Evolutionary conservation across 2,113 vertebrate genomes (phyloP).

Genomic region (Muntiacus muntjak): DNA sequence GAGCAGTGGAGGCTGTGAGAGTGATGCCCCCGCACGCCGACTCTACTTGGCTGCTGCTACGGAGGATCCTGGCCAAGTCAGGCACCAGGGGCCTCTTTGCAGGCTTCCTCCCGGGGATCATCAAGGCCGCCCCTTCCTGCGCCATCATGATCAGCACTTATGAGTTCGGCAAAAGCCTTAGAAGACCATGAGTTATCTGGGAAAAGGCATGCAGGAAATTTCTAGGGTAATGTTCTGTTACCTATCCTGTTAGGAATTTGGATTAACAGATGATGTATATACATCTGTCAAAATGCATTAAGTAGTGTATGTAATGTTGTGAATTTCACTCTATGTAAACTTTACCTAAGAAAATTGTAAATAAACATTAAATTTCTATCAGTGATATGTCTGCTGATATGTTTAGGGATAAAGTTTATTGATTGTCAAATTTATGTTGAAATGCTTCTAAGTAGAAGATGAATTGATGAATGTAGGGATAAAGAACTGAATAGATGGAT

Average conservation of each 20-base stretch:
- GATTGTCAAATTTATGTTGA: not conserved
- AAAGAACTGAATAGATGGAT: not conserved
- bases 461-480: not conserved
- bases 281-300: not conserved
- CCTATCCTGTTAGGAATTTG: not conserved
- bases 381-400: not conserved
- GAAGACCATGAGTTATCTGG: not conserved
- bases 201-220: not conserved
- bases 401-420: not conserved
- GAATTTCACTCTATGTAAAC: not conserved
- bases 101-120: constrained; percentile 94
- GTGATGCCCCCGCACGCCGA: constrained; percentile 64
- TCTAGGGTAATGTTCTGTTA: not conserved
- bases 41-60: constrained; percentile 93
- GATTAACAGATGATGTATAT: not conserved
- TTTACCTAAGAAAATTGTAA: not conserved
- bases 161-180: constrained; percentile 88
- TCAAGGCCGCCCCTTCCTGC: constrained; percentile 95
- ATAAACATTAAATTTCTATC: not conserved
- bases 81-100: constrained; percentile 95
- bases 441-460: not conserved
- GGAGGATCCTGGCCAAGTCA: constrained; percentile 84
- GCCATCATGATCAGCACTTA: constrained; percentile 98
- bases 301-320: not conserved
- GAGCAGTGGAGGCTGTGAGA: constrained; percentile 84